Base-by-base conservation (phyloP, 2,797 vertebrate species). In the Erpetoichthys calabaricus region DNA sequence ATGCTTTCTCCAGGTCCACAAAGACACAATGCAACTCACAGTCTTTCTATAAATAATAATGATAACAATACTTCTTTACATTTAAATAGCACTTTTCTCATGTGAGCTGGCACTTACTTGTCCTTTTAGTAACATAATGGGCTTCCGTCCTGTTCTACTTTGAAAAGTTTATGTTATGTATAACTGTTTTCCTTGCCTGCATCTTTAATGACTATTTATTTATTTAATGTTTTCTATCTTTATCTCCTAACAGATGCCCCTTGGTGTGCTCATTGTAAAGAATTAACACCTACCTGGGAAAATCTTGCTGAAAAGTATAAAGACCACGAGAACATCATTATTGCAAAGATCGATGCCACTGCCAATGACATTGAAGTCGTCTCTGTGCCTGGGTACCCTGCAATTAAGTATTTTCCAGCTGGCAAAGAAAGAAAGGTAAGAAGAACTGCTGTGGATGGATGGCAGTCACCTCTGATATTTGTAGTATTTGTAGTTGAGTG, bases 251-350 rank as follows among this genome's bases (percentile, higher is more conserved):
- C 58, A 97, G 94, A 97, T 0, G 93, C 92, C 0, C 94, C 94
- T 0, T 98, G 93, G 94, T 97, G 93, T 65, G 72, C 78, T 47
- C 91, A 97, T 72, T 97, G 92, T 75, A 85, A 90, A 67, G 84
- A 87, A 6, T 80, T 97, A 72, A 73, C 78, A 0, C 83, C 87
- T 0, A 75, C 85, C 66, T 98, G 95, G 95, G 87, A 93, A 8
- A 65, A 91, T 56, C 75, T 98, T 71, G 95, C 68, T 0, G 81
- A 95, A 69, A 92, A 86, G 65, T 98, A 94, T 57, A 78, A 75
- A 4, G 83, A 89, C 61, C 82, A 60, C 0, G 69, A 87, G 53
- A 79, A 91, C 70, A 79, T 98, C 0, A 9, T 97, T 74, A 91
- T 97, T 0, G 92, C 93, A 0, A 86, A 95, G 71, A 72, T 98